Conservation (phyloP, 2,888 invertebrate species). For the Chorisops tibialis region DNA sequence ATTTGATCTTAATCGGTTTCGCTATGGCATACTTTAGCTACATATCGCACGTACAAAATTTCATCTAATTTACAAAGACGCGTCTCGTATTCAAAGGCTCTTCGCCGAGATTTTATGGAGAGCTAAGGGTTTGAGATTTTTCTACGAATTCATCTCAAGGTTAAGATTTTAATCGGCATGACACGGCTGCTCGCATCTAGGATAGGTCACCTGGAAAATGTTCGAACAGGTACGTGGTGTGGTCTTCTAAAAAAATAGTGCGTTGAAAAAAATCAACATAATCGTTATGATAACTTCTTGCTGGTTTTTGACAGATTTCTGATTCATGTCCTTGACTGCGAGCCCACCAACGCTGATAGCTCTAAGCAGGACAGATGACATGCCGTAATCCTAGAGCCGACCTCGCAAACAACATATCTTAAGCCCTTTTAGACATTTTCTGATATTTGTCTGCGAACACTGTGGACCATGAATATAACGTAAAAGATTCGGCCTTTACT, state of each 20-base stretch:
- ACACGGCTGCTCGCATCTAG: neutral
- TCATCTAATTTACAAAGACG: no score
- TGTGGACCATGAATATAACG: conserved; percentile 15
- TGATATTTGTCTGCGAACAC: neutral
- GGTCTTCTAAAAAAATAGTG: neutral
- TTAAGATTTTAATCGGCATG: conserved; percentile 6
- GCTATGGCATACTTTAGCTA: no score
- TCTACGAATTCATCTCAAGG: neutral
- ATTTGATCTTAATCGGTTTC: no score
- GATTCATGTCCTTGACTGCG: conserved; percentile 11
- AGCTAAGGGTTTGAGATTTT: neutral
- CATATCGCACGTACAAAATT: no score
- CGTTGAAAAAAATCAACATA: neutral
- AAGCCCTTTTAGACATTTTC: neutral
- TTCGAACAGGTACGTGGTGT: neutral
- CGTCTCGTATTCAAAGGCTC: no score
- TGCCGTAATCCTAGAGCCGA: conserved; percentile 13
- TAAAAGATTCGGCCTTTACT: no score
- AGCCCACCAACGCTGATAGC: conserved; percentile 14
- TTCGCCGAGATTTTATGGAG: no score
- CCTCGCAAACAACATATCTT: conserved; percentile 9
- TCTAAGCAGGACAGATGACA: conserved; percentile 7
- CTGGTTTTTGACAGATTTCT: conserved; percentile 2
- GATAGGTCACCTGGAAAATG: conserved; percentile 2
- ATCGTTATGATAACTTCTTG: neutral